Evolutionary conservation across 2,113 vertebrate genomes (phyloP).

Genomic region (Gavialis gangeticus): DNA sequence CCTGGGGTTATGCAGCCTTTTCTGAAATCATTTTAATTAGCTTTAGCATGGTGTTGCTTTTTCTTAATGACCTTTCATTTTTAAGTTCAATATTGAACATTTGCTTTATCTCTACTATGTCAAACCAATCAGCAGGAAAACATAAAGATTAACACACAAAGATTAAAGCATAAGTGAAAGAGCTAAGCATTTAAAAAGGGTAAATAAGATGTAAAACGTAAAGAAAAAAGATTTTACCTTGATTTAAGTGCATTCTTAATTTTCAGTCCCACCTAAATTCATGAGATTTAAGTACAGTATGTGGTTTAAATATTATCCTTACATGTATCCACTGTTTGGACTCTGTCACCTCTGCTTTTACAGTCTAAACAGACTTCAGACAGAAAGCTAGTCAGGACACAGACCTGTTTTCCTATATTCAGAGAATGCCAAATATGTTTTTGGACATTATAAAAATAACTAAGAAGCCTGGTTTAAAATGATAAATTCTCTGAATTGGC

Average conservation of each 20-base stretch:
- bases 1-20: not conserved
- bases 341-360: not conserved
- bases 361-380: not conserved
- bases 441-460: not conserved
- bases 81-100: not conserved
- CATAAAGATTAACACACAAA: not conserved
- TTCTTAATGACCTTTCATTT: not conserved
- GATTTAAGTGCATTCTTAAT: not conserved
- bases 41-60: not conserved
- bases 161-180: not conserved
- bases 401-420: not conserved
- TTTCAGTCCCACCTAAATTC: not conserved
- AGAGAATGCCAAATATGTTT: not conserved
- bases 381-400: not conserved
- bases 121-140: not conserved
- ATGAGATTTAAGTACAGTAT: not conserved
- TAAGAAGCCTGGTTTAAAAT: not conserved
- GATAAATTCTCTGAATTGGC: rapidly evolving
- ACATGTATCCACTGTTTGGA: not conserved
- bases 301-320: not conserved
- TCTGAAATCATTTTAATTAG: not conserved
- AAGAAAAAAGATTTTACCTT: not conserved
- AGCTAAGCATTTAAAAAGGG: not conserved
- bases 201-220: not conserved
- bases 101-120: not conserved